A percentile compares a stretch with the other conserved stretches of the same genome.
Evolutionary conservation across 2,797 vertebrate genomes (phyloP).

Genomic region (Sebastes diaconus): DNA sequence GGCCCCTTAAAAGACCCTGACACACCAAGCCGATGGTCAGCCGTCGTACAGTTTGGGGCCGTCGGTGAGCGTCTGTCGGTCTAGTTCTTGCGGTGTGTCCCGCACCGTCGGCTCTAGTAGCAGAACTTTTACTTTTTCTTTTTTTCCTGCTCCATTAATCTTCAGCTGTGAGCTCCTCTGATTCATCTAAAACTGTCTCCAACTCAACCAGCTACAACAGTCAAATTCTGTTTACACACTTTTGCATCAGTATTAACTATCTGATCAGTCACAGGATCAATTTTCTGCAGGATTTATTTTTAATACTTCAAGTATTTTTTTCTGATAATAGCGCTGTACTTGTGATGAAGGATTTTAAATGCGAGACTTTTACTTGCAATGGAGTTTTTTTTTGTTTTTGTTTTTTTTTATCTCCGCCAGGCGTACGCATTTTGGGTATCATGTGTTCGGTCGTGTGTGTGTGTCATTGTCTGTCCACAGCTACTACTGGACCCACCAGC

Average conservation of each 20-base stretch:
- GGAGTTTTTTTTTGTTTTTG: background rate
- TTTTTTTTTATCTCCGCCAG: too few species aligned
- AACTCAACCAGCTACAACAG: background rate
- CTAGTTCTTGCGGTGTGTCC: too few species aligned
- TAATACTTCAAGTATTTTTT: background rate
- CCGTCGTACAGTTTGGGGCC: rapidly evolving
- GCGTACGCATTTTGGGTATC: too few species aligned
- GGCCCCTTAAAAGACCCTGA: too few species aligned
- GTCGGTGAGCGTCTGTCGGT: too few species aligned
- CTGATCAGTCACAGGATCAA: background rate
- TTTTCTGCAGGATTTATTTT: background rate
- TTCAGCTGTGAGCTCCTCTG: background rate
- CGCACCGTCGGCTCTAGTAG: rapidly evolving
- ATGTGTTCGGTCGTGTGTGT: too few species aligned
- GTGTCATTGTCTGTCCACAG: too few species aligned
- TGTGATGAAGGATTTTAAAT: background rate
- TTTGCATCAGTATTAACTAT: too few species aligned
- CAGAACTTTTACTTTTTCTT: background rate
- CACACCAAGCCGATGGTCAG: too few species aligned
- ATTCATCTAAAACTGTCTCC: background rate
- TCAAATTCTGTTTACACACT: background rate
- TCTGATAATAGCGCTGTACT: background rate
- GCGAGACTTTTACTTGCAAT: background rate
- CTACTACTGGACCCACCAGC: rapidly evolving
- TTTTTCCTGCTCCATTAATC: background rate